Percentiles rank a stretch among this genome's conserved stretches.
Conservation (phyloP, 1,140 invertebrate genomes). For the Drosophila elegans region DNA sequence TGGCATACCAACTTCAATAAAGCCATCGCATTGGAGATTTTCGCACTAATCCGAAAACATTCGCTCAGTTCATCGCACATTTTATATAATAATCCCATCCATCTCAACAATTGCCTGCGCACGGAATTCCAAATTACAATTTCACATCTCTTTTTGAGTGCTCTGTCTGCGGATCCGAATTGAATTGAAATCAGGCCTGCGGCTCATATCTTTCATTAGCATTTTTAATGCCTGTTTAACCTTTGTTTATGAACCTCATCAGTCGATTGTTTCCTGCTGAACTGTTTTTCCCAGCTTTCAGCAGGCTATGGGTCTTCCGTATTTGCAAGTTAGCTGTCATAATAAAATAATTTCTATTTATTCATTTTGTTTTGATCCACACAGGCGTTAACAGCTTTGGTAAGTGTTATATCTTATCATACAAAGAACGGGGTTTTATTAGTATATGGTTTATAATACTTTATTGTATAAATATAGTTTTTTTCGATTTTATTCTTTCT, state of each 20-base stretch:
- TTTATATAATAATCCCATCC: conserved; percentile 39
- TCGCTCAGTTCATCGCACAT: conserved; percentile 33
- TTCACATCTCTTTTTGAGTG: conserved; percentile 48
- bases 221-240: conserved; percentile 66
- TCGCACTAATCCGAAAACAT: conserved; percentile 18
- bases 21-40: conserved; percentile 6
- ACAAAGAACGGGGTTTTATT: too few species aligned
- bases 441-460: too few species aligned
- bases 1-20: conserved; percentile 1
- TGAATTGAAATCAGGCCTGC: conserved; percentile 28
- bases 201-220: conserved; percentile 44
- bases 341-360: background rate
- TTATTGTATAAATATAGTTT: too few species aligned
- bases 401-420: background rate
- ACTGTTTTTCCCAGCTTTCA: conserved; percentile 1
- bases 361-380: conserved; percentile 3
- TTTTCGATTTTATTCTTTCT: too few species aligned
- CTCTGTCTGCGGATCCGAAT: conserved; percentile 31
- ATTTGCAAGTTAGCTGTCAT: background rate
- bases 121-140: conserved; percentile 61
- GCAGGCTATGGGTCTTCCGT: conserved; percentile 15
- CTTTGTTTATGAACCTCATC: conserved; percentile 54
- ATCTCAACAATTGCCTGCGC: conserved; percentile 50
- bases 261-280: conserved; percentile 12
- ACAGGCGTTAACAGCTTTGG: conserved; percentile 10